Evolutionary conservation across 2,888 invertebrate species (phyloP), one percentile per base, ranked within the genome.

Genomic region (Eupithecia pulchellata): DNA sequence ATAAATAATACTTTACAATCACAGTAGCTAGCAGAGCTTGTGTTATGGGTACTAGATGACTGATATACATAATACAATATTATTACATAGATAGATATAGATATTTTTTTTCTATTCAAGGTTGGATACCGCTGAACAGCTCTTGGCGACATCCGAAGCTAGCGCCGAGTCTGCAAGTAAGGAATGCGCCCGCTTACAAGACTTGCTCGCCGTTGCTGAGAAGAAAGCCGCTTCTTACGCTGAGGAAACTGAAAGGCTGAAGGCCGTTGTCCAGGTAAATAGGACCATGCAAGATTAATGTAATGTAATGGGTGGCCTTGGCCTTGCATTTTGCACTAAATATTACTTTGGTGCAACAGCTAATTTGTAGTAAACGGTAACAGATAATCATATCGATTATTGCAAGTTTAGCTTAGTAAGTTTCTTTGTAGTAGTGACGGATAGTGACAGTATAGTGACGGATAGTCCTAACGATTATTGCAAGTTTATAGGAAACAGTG

Each of bases 161-260:
- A 29, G 66, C n/a, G 29, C 11, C 69, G 85, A 86, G 68, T 85
- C 86, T 2, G 72, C 81, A n/a, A 75, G 4, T 25, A 61, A 36
- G 34, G 61, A 61, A 34, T 20, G 81, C 82, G 2, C 81, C 84
- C 39, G 83, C 82, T n/a, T 60, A 42, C 36, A 6, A 34, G 75
- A 78, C 39, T 85, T 84, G 1, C 69, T 88, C 9, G 61, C 66
- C 11, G 83, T 85, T 70, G 84, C 87, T 25, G 73, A 77, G 34
- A 81, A n/a, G n/a, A 27, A 29, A 6, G 36, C 17, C 9, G 1
- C 39, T n/a, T 2, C 17, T 13, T 34, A 20, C 25, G 11, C n/a
- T 13, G 36, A 58, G 5, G 66, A 66, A n/a, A 58, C 4, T 11
- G 39, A 29, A 3, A 14, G 13, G 36, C 27, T 66, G 14, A 57